Conservation (phyloP, 1,140 invertebrate species). For the Ditylenchus dipsaci region DNA sequence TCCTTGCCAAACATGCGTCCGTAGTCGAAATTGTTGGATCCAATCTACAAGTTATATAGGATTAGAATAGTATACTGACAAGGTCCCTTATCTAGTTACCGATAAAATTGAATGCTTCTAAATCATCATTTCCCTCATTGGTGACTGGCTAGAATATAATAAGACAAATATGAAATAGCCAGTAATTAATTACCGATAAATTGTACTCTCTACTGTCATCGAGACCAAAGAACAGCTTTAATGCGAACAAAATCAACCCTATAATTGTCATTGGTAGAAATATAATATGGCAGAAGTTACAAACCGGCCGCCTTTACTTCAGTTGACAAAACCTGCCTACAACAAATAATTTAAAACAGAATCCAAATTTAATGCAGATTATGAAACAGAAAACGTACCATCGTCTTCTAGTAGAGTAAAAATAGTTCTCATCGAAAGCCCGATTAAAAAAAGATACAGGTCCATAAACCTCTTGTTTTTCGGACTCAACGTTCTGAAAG, state of each 20-base stretch:
- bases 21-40: slow-evolving; percentile 16
- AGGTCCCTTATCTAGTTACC: too few species aligned
- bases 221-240: slow-evolving; percentile 30
- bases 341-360: neutral
- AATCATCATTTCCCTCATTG: slow-evolving; percentile 3
- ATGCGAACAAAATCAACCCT: slow-evolving; percentile 16
- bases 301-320: neutral
- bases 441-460: too few species aligned
- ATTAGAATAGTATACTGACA: too few species aligned
- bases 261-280: neutral
- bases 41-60: slow-evolving; percentile 6
- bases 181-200: neutral
- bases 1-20: slow-evolving; percentile 23
- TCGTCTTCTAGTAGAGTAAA: too few species aligned
- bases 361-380: too few species aligned
- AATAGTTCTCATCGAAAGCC: too few species aligned
- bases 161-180: neutral
- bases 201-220: slow-evolving; percentile 17
- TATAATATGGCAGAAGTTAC: neutral
- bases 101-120: slow-evolving; percentile 16
- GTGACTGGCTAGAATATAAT: neutral
- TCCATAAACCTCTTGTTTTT: too few species aligned
- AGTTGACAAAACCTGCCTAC: neutral
- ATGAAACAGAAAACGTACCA: too few species aligned
- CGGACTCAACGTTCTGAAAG: too few species aligned